These are phyloP conservation scores for Drosophila asahinai DNA, from an alignment of 1,140 invertebrate genomes.

Conservation along the genomic window DNA sequence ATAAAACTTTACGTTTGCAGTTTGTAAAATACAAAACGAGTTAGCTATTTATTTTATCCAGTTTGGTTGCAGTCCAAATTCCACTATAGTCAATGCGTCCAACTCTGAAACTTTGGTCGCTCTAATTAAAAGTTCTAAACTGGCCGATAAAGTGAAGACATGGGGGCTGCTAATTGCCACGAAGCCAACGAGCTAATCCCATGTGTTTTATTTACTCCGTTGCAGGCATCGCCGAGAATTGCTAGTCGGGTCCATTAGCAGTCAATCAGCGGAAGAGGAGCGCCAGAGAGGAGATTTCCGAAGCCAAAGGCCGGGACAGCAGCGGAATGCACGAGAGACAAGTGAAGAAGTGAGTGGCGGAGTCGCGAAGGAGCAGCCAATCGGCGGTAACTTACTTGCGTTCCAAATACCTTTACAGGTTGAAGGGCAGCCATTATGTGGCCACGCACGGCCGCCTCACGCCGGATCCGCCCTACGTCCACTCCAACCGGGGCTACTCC, in stretches of 20 bases:
- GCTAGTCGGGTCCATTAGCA: slow-evolving; percentile 60
- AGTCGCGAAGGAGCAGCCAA: neutral
- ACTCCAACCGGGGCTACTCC: slow-evolving; percentile 86
- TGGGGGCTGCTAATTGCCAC: slow-evolving; percentile 49
- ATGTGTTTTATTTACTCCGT: slow-evolving; percentile 19
- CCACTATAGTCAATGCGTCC: slow-evolving; percentile 1
- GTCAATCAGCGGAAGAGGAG: slow-evolving; percentile 26
- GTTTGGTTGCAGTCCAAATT: slow-evolving; percentile 13
- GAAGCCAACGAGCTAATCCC: slow-evolving; percentile 29
- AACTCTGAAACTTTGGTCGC: slow-evolving; percentile 55
- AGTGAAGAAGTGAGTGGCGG: slow-evolving; percentile 77
- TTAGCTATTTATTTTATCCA: slow-evolving; percentile 20
- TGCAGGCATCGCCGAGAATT: slow-evolving; percentile 60
- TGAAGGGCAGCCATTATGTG: slow-evolving; percentile 88
- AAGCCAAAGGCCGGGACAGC: slow-evolving; percentile 6
- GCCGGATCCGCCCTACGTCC: slow-evolving; percentile 86
- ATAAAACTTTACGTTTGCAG: slow-evolving; percentile 27
- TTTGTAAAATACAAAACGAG: slow-evolving; percentile 13
- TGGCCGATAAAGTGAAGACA: slow-evolving; percentile 48
- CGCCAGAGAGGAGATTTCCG: slow-evolving; percentile 9
- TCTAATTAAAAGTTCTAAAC: slow-evolving; percentile 74
- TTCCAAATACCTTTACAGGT: slow-evolving; percentile 81
- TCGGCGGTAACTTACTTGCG: slow-evolving; percentile 16
- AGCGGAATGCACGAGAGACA: slow-evolving; percentile 76
- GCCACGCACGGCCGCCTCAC: slow-evolving; percentile 87